Evolutionary conservation across 2,888 invertebrate genomes (phyloP).

Genomic region (Vannuccia rotundouncinata): DNA sequence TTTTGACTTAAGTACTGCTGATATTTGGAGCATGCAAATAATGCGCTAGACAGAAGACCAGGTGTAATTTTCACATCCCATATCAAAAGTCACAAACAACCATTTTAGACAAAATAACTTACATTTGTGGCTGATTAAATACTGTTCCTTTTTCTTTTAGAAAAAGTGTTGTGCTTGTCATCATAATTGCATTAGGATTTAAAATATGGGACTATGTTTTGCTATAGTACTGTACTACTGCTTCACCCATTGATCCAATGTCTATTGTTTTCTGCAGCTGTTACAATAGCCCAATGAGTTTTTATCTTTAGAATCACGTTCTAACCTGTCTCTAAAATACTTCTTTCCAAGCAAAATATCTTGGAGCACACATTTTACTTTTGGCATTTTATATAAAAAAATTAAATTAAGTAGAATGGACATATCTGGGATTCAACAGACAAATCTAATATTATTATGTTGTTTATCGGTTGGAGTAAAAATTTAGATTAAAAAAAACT

Average conservation of each 20-base stretch:
- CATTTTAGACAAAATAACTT: not conserved
- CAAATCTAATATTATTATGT: not conserved
- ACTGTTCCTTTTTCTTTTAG: not conserved
- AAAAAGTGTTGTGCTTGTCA: not conserved
- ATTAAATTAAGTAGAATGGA: not conserved
- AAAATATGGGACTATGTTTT: not conserved
- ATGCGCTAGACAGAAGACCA: too few relatives aligned
- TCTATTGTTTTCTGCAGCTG: not conserved
- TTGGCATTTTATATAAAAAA: not conserved
- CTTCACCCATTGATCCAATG: not conserved
- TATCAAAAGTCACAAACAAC: not conserved
- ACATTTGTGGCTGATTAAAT: not conserved
- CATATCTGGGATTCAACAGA: not conserved
- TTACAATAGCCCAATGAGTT: not conserved
- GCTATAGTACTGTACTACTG: not conserved
- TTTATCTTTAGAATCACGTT: not conserved
- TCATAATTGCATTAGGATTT: not conserved
- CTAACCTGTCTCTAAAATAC: not conserved
- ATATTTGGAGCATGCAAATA: too few relatives aligned
- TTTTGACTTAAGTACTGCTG: too few relatives aligned
- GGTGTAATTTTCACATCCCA: too few relatives aligned
- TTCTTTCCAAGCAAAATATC: not conserved
- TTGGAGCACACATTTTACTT: not conserved
- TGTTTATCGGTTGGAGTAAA: not conserved
- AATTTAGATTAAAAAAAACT: not conserved